These are phyloP conservation scores for Eurytoma adleriae DNA, from an alignment of 2,888 invertebrate genomes.

Conservation along the genomic window DNA sequence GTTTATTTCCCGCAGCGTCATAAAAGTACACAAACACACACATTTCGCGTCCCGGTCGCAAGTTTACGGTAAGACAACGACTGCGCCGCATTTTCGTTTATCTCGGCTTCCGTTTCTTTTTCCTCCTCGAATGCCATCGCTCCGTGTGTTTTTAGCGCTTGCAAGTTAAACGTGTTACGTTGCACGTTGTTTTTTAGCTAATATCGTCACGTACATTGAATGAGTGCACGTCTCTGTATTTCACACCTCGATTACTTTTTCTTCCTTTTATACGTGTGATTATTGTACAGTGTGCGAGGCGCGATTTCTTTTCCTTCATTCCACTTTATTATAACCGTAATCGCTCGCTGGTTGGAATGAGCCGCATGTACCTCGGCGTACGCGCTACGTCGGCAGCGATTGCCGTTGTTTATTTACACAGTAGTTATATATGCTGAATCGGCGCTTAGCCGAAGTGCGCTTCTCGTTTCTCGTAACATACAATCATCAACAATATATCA, in stretches of 20 bases:
- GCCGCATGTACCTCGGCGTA: no score
- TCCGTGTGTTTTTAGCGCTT: conserved; percentile 11
- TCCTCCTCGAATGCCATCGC: no score
- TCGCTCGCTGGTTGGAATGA: conserved; percentile 4
- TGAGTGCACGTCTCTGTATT: not conserved
- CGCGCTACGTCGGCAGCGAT: not conserved
- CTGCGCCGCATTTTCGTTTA: no score
- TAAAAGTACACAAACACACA: conserved; percentile 12
- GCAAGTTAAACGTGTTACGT: conserved; percentile 25
- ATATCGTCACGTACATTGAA: not conserved
- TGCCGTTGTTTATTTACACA: conserved; percentile 28
- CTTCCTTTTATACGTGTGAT: conserved; percentile 60
- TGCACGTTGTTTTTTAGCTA: not conserved
- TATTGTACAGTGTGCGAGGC: conserved; percentile 69
- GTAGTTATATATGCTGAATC: conserved; percentile 14
- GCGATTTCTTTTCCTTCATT: conserved; percentile 43
- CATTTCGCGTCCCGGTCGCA: not conserved
- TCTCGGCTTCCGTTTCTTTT: not conserved
- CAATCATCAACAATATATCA: conserved; percentile 53
- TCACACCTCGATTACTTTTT: no score
- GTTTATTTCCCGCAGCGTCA: conserved; percentile 25
- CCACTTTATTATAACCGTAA: not conserved
- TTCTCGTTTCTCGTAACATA: conserved; percentile 40
- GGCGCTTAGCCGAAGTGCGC: conserved; percentile 22
- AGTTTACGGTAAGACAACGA: conserved; percentile 1